These are phyloP conservation scores for Oligia fasciuncula DNA, from an alignment of 2,888 invertebrate species.

Conservation along the genomic window DNA sequence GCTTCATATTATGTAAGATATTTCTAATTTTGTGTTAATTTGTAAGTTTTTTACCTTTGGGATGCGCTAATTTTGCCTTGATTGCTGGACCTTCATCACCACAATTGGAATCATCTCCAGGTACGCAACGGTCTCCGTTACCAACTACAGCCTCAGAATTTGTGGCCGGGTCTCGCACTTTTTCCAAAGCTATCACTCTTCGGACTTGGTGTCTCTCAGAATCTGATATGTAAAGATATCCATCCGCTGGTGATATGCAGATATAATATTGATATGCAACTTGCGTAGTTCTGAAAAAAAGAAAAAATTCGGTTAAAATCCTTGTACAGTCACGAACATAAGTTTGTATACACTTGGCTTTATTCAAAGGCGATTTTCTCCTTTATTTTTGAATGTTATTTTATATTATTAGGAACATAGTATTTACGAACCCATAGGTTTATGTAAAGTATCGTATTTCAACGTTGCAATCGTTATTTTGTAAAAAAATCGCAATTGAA, in stretches of 20 bases:
- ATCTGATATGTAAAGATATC: slow-evolving; percentile 98
- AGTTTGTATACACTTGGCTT: no score
- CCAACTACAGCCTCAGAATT: slow-evolving; percentile 97
- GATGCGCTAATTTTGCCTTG: slow-evolving; percentile 97
- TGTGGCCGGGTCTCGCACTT: slow-evolving; percentile 94
- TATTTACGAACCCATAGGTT: no score
- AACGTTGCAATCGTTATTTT: no score
- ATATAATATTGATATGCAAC: slow-evolving; percentile 99
- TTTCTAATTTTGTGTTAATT: background rate
- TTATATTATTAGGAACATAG: no score
- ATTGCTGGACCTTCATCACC: slow-evolving; percentile 98
- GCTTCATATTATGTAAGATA: no score
- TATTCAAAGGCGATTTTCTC: no score
- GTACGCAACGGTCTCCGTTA: slow-evolving; percentile 98
- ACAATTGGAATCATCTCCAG: slow-evolving; percentile 97
- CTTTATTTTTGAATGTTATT: no score
- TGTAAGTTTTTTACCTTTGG: slow-evolving; percentile 93
- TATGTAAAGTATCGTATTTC: no score
- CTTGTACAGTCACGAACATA: background rate
- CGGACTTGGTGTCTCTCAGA: slow-evolving; percentile 97
- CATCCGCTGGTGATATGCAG: slow-evolving; percentile 98
- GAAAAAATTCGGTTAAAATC: slow-evolving; percentile 15
- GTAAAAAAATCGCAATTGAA: no score
- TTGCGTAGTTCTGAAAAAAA: slow-evolving; percentile 95
- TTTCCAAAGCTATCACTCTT: slow-evolving; percentile 93